A percentile compares a stretch with the other conserved stretches of the same genome.
Conservation (phyloP, 2,797 vertebrate species). For the Mus minutoides region DNA sequence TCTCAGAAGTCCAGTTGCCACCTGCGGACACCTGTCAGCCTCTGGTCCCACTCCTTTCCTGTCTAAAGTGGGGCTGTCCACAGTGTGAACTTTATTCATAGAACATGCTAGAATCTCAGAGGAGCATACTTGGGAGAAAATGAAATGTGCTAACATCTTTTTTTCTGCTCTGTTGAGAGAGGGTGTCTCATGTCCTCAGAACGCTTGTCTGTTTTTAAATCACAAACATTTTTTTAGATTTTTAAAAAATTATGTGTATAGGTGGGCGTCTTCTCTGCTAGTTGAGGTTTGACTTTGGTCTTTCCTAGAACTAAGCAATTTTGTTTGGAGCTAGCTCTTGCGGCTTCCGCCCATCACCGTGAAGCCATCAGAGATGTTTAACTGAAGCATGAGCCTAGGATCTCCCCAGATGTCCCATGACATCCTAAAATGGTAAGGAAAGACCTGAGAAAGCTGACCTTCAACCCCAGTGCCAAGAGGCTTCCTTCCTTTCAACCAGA, state of each 20-base stretch:
- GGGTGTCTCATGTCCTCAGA: not conserved
- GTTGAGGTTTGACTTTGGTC: not conserved
- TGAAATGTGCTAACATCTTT: not conserved
- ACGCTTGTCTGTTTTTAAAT: not conserved
- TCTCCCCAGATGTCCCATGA: not conserved
- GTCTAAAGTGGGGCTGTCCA: not conserved
- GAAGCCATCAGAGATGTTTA: not conserved
- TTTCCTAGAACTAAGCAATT: not conserved
- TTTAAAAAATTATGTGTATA: not conserved
- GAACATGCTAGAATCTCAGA: not conserved
- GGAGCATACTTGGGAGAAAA: not conserved
- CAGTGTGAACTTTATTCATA: not conserved
- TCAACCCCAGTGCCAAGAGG: not conserved
- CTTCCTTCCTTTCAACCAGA: not conserved
- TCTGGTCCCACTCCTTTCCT: not conserved
- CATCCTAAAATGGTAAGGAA: not conserved
- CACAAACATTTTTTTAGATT: not conserved
- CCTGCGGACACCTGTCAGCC: not conserved
- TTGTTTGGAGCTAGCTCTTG: not conserved
- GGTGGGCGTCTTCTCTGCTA: too few species aligned
- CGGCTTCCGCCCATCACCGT: too few species aligned
- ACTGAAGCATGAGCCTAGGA: not conserved
- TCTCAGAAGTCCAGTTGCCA: not conserved
- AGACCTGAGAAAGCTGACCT: not conserved
- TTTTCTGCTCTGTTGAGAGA: not conserved